phyloP scores from a whole-genome alignment of 1,140 invertebrate species.

The Drosophila suzukii region DNA sequence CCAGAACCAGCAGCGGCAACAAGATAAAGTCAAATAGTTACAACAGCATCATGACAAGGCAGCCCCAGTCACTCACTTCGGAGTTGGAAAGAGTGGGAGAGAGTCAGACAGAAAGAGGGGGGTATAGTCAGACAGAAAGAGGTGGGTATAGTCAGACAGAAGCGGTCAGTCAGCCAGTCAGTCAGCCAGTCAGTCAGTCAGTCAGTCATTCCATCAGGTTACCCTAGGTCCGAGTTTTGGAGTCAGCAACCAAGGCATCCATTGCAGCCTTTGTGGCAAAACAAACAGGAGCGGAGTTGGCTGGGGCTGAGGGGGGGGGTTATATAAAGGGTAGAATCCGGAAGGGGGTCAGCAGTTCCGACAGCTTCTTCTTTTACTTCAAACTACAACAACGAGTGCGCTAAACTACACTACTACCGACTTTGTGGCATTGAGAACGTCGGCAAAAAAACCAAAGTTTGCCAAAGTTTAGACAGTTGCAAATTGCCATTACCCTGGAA shows the following conservation, averaged over 20 bases:
- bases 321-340: neutral
- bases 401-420: slow-evolving; percentile 29
- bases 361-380: slow-evolving; percentile 24
- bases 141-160: neutral
- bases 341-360: slow-evolving; percentile 5
- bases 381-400: slow-evolving; percentile 23
- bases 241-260: slow-evolving; percentile 30
- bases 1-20: slow-evolving; percentile 54
- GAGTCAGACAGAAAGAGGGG: slow-evolving; percentile 6
- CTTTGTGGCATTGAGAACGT: slow-evolving; percentile 37
- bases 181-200: slow-evolving; percentile 12
- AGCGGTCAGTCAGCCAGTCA: slow-evolving; percentile 17
- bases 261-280: slow-evolving; percentile 47
- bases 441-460: slow-evolving; percentile 4
- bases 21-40: slow-evolving; percentile 80
- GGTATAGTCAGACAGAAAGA: slow-evolving; percentile 7
- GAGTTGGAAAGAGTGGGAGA: slow-evolving; percentile 2
- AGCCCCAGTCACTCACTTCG: slow-evolving; percentile 49
- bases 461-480: no score
- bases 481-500: neutral
- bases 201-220: slow-evolving; percentile 40
- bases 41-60: slow-evolving; percentile 67
- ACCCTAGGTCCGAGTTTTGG: slow-evolving; percentile 21
- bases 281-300: slow-evolving; percentile 25
- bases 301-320: neutral